Evolutionary conservation across 2,888 invertebrate species (phyloP).

Genomic region (Ophion obscuratus): DNA sequence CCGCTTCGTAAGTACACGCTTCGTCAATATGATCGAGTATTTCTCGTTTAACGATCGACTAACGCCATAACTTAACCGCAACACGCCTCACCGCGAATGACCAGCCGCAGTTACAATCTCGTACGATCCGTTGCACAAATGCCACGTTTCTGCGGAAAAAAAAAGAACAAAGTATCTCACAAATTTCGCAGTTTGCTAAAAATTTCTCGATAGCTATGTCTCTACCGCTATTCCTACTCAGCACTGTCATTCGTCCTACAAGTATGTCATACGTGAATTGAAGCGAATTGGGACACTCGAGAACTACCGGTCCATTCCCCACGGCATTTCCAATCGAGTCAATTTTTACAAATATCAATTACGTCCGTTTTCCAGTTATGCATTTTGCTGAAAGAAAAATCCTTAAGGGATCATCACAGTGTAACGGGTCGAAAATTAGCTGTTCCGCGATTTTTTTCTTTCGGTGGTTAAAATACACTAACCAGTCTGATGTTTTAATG

Average conservation of each 20-base stretch:
- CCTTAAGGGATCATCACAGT: neutral
- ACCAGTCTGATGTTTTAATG: no score
- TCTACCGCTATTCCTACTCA: neutral
- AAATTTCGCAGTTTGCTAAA: neutral
- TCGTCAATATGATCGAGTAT: slow-evolving; percentile 1
- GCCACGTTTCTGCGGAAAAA: neutral
- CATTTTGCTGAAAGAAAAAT: neutral
- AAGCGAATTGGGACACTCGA: slow-evolving; percentile 2
- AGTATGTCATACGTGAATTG: neutral
- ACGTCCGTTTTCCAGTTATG: neutral
- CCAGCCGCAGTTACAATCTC: slow-evolving; percentile 54
- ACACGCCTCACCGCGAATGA: slow-evolving; percentile 57
- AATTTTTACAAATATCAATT: neutral
- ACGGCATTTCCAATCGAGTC: neutral
- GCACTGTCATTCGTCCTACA: neutral
- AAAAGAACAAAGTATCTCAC: slow-evolving; percentile 16
- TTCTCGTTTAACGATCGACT: slow-evolving; percentile 43
- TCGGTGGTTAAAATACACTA: no score
- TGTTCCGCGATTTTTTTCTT: no score
- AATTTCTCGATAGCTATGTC: neutral
- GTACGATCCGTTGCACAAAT: slow-evolving; percentile 22
- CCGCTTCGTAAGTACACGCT: slow-evolving; percentile 86
- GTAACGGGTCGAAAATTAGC: no score
- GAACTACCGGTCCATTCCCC: neutral
- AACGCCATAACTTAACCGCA: slow-evolving; percentile 63